Evolutionary conservation across 1,140 invertebrate species (phyloP).

Genomic region (Manduca sexta): DNA sequence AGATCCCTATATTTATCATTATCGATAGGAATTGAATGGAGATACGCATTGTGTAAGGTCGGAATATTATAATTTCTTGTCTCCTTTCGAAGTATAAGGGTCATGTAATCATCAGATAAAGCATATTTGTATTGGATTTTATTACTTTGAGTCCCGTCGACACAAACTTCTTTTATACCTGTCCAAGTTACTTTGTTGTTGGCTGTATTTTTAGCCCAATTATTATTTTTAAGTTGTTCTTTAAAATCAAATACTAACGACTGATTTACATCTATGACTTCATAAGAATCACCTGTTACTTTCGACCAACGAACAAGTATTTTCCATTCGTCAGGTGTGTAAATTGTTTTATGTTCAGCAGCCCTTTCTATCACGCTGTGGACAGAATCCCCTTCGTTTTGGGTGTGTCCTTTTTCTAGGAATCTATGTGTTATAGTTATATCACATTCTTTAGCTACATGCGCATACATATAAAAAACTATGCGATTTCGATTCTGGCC

Average conservation of each 20-base stretch:
- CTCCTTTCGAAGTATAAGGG: too few relatives aligned
- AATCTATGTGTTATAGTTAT: background rate
- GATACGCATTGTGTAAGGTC: too few relatives aligned
- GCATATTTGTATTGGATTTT: too few relatives aligned
- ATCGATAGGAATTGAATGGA: too few relatives aligned
- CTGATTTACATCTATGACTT: background rate
- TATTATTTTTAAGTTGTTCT: background rate
- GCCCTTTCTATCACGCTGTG: conserved; percentile 1
- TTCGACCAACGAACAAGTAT: conserved; percentile 2
- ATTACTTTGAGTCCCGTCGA: too few relatives aligned
- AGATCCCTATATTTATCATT: too few relatives aligned
- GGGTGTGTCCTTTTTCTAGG: background rate
- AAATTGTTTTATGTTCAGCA: conserved; percentile 2
- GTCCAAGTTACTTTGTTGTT: background rate
- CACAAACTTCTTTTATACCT: too few relatives aligned
- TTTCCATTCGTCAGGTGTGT: conserved; percentile 1
- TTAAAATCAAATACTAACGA: background rate
- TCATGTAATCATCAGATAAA: too few relatives aligned
- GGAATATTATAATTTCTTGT: too few relatives aligned
- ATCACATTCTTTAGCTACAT: background rate
- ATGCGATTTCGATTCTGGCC: conserved; percentile 3
- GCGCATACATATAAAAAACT: background rate
- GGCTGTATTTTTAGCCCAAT: background rate
- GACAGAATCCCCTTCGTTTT: conserved; percentile 3
- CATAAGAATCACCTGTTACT: conserved; percentile 1